These are phyloP conservation scores for Eristalinus aeneus DNA, from an alignment of 2,888 invertebrate species.

Conservation along the genomic window DNA sequence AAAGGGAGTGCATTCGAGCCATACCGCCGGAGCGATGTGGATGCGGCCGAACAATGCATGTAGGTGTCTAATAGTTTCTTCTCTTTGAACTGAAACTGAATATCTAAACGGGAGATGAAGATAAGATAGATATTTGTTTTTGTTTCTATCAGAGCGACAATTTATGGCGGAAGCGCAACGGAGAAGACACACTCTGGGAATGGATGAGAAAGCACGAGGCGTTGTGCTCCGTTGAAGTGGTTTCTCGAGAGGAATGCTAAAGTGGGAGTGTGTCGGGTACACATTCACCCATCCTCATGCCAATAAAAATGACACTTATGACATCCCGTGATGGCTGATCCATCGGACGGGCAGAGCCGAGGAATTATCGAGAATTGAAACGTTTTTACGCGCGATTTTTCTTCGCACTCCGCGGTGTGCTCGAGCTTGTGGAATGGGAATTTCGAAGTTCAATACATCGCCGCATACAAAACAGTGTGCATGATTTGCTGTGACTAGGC, in stretches of 20 bases:
- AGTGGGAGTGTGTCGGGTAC: neutral
- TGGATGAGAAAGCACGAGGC: neutral
- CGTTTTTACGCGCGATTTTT: neutral
- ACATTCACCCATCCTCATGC: neutral
- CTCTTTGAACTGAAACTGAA: conserved; percentile 41
- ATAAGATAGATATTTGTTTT: neutral
- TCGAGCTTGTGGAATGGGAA: neutral
- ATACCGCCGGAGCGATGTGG: conserved; percentile 28
- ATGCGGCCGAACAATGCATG: conserved; percentile 52
- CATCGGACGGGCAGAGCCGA: neutral
- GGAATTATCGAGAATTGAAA: neutral
- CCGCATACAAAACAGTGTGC: neutral
- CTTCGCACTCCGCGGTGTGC: neutral
- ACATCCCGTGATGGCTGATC: neutral
- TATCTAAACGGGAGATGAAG: conserved; percentile 39
- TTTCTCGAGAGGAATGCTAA: neutral
- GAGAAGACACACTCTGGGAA: neutral
- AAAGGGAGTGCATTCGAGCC: conserved; percentile 31
- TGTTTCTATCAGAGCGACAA: neutral
- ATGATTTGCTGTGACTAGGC: neutral
- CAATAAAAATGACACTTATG: neutral
- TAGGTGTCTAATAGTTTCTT: conserved; percentile 61
- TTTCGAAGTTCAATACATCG: neutral
- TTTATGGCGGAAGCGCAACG: conserved; percentile 23
- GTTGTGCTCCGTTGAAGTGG: neutral